A percentile compares a stretch with the other conserved stretches of the same genome.
phyloP scores from a whole-genome alignment of 2,888 invertebrate species.

The Chymomyza amoena region DNA sequence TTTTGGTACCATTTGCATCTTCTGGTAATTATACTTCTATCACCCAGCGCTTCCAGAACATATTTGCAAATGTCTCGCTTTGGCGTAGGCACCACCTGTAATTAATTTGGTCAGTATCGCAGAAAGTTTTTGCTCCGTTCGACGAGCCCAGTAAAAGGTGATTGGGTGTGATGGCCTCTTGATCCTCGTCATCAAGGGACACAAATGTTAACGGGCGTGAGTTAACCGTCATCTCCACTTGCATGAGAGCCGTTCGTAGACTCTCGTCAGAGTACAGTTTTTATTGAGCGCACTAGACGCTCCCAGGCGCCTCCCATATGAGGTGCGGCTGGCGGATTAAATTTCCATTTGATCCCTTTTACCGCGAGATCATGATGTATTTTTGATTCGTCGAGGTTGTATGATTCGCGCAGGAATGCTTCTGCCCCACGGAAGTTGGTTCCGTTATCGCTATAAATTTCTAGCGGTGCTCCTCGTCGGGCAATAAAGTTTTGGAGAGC shows the following conservation, averaged over 20 bases:
- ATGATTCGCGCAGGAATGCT: background rate
- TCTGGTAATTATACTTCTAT: background rate
- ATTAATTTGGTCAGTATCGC: too few species aligned
- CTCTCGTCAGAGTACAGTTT: constrained; percentile 9
- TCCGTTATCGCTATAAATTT: constrained; percentile 5
- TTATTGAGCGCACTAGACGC: too few species aligned
- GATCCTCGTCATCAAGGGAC: constrained; percentile 1
- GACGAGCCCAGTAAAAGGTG: constrained; percentile 20
- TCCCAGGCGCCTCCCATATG: too few species aligned
- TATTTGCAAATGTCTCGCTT: too few species aligned
- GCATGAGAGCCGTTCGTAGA: constrained; percentile 14
- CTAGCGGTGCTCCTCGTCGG: constrained; percentile 5
- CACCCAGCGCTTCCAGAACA: too few species aligned
- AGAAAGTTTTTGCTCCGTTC: too few species aligned
- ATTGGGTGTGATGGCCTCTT: constrained; percentile 33
- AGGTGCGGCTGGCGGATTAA: too few species aligned
- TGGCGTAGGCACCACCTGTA: too few species aligned
- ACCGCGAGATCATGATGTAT: constrained; percentile 25
- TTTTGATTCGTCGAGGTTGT: background rate
- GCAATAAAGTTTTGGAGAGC: constrained; percentile 29
- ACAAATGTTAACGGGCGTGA: constrained; percentile 11
- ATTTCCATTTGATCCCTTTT: too few species aligned
- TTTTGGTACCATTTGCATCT: background rate
- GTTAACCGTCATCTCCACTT: constrained; percentile 26
- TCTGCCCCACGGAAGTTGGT: constrained; percentile 12